Base-by-base conservation (phyloP, 2,113 vertebrate species). In the Vireo altiloquus region DNA sequence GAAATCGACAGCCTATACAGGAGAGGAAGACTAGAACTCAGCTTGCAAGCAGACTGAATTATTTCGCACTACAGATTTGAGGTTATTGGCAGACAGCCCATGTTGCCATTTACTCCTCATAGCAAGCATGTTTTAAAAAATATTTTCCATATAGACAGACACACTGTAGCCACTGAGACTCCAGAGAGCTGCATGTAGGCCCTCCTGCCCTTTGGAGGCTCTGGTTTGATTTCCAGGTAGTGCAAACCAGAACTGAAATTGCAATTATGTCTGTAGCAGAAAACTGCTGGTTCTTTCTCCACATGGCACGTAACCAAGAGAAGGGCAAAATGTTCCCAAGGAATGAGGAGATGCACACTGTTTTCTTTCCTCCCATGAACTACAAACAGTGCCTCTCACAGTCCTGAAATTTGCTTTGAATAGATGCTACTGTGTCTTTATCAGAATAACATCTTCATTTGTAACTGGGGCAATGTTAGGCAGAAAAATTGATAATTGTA, bases 91-190 rank as follows among this genome's bases (percentile, higher is more conserved):
- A 96, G 91, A 52, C 50, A 81, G 81, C 95, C 93, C 90, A 21
- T 82, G 35, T 95, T 96, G 91, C 54, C 78, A 95, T 97, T 97
- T 94, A 96, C 75, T 91, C 91, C 69, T 93, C 95, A 95, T 71
- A 72, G 66, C 71, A 87, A 95, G 79, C 89, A 61, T 85, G 64
- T 92, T 95, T 68, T 81, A 53, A 87, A 94, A 94, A 89, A n/a
- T 69, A 75, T 94, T 83, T 97, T 95, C 83, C 42, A 52, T 72
- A 85, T 22, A 94, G 42, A 47, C 94, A 96, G 60, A 86, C 95
- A 87, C 31, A 50, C n/a, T 78, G 85, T 63, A 96, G 96, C 89
- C 87, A 77, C 79, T 88, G 69, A 86, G 90, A 94, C 92, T 97
- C 81, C 87, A 39, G 46, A 74, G 79, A 60, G 42, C 77, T 85